Base-by-base conservation (phyloP, 2,113 vertebrate species). In the Triplophysa dalaica region DNA sequence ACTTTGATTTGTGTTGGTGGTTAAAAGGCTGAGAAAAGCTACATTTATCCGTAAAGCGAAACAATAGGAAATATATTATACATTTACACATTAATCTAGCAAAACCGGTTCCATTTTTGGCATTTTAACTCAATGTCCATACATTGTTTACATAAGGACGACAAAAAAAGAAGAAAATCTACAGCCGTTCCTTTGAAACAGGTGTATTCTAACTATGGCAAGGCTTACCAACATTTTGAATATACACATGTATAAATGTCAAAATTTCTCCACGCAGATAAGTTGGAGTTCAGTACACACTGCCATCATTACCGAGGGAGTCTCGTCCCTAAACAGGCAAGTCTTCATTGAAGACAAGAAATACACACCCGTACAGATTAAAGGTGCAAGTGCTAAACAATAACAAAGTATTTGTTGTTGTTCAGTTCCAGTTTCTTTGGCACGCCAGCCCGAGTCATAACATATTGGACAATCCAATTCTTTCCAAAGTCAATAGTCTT, bases 261-360 rank as follows among this genome's bases (percentile, higher is more conserved):
- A 92, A 95, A 91, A 86, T 86, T 90, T 94, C 91, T 94, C 92
- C 92, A 91, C 90, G 89, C 88, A 88, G 92, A 92, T 90, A 93
- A 94, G 93, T 92, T 89, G 26, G 79, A 91, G 90, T 90, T 87
- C 86, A 74, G 82, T 87, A 86, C 78, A 79, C 81, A 83, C 89
- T 91, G 90, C 90, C 90, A 64, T 87, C 60, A 82, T 86, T 88
- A 87, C 82, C 80, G 78, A 80, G 85, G 87, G 84, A 81, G 82
- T 81, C 78, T 85, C 22, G 8, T 81, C 86, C 89, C 87, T 84
- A 82, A 82, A 82, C 87, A 87, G 88, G 91, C 89, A 84, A 84
- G 95, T 98, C 97, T 98, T 99, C 97, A 98, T 88, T 93, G 97
- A 99, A 99, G 97, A 98, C 95, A 90, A 84, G 83, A 85, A 82